These are phyloP conservation scores for Varanus salvator DNA, from an alignment of 2,113 vertebrate genomes.

Conservation along the genomic window DNA sequence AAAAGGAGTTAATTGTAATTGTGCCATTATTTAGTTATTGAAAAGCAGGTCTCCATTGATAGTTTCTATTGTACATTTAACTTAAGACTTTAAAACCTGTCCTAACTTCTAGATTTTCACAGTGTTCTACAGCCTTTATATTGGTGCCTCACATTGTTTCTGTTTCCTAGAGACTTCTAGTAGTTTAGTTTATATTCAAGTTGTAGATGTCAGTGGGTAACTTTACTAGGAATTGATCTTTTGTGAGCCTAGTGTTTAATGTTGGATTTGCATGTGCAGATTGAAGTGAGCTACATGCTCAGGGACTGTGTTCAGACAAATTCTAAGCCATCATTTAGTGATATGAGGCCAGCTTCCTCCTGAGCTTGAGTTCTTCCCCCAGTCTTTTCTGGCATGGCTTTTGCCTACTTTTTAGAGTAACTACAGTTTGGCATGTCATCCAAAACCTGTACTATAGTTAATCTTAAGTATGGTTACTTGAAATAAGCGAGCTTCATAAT, in stretches of 20 bases:
- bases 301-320: no score
- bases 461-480: no score
- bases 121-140: background rate
- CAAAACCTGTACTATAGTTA: no score
- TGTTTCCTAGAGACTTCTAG: background rate
- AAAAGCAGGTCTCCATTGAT: background rate
- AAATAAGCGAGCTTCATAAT: no score
- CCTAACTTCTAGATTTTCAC: background rate
- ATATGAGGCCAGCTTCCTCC: no score
- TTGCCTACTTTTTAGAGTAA: no score
- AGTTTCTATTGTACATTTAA: background rate
- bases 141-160: background rate
- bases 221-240: background rate
- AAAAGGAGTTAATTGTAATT: background rate
- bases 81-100: background rate
- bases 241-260: background rate
- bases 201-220: background rate
- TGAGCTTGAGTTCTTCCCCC: no score
- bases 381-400: no score
- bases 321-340: no score
- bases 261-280: background rate
- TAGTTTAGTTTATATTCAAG: background rate
- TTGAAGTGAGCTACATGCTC: background rate
- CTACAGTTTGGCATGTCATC: no score
- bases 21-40: background rate